Percentiles rank a stretch among this genome's conserved stretches.
These are phyloP conservation scores for Brachycybe producta DNA, from an alignment of 2,888 invertebrate genomes.

Conservation along the genomic window DNA sequence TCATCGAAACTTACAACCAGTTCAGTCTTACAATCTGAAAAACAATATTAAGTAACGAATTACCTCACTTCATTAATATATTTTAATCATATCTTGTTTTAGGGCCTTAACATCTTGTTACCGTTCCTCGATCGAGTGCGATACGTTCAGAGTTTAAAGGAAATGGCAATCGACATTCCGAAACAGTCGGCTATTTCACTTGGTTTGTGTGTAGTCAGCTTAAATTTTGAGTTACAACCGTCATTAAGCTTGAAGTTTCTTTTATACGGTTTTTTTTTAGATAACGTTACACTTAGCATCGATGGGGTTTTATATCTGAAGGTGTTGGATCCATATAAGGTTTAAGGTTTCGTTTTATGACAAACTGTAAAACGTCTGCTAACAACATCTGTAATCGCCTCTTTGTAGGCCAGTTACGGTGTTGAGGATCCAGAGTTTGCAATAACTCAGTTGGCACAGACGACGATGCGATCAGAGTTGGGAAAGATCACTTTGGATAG, in stretches of 20 bases:
- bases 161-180: conserved; percentile 98
- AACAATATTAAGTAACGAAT: not conserved
- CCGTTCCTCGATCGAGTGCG: conserved; percentile 85
- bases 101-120: conserved; percentile 78
- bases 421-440: conserved; percentile 99
- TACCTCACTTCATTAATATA: not conserved
- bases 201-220: conserved; percentile 35
- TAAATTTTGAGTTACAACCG: not conserved
- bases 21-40: conserved; percentile 22
- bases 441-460: conserved; percentile 95
- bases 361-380: conserved; percentile 4
- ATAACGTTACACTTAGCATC: conserved; percentile 91
- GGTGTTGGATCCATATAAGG: conserved; percentile 81
- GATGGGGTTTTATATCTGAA: conserved; percentile 94
- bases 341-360: conserved; percentile 22
- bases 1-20: conserved; percentile 77
- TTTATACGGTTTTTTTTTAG: conserved; percentile 37
- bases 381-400: conserved; percentile 6
- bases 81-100: conserved; percentile 21
- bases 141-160: conserved; percentile 96
- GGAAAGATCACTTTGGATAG: conserved; percentile 95
- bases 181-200: conserved; percentile 96
- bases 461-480: conserved; percentile 97
- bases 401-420: conserved; percentile 68
- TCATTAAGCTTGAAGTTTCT: not conserved